These are phyloP conservation scores for Argopecten irradians DNA, from an alignment of 1,140 invertebrate genomes.

Conservation along the genomic window DNA sequence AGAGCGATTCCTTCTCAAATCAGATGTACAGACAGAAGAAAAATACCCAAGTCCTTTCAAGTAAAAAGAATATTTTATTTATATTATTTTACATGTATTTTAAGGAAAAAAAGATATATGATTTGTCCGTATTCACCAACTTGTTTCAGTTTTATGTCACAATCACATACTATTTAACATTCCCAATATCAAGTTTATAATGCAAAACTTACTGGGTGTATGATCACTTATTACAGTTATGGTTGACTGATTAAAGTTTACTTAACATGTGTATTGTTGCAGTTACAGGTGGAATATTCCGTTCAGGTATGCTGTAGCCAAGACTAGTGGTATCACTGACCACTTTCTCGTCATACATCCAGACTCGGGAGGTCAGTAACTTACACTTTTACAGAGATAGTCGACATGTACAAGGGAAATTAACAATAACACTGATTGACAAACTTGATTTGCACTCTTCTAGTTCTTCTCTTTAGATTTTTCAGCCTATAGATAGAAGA, in stretches of 20 bases:
- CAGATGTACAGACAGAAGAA: slow-evolving; percentile 74
- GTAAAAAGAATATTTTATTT: slow-evolving; percentile 20
- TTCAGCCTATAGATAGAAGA: no score
- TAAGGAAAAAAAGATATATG: background rate
- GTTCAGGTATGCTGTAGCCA: slow-evolving; percentile 79
- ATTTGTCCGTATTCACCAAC: background rate
- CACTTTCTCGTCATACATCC: background rate
- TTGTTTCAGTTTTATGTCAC: no score
- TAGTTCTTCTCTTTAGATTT: no score
- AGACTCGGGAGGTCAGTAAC: background rate
- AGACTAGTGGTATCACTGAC: slow-evolving; percentile 29
- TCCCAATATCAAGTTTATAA: no score
- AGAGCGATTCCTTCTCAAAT: slow-evolving; percentile 61
- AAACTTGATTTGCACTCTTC: no score
- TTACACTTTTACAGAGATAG: background rate
- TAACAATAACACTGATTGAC: no score
- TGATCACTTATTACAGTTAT: no score
- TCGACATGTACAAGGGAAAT: background rate
- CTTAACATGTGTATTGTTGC: slow-evolving; percentile 31
- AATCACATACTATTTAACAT: no score
- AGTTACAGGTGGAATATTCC: slow-evolving; percentile 86
- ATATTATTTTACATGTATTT: background rate
- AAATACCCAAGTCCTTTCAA: slow-evolving; percentile 46
- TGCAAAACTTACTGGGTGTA: no score
- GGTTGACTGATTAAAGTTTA: no score